phyloP scores from a whole-genome alignment of 1,140 invertebrate species.

The Laupala kohalensis region DNA sequence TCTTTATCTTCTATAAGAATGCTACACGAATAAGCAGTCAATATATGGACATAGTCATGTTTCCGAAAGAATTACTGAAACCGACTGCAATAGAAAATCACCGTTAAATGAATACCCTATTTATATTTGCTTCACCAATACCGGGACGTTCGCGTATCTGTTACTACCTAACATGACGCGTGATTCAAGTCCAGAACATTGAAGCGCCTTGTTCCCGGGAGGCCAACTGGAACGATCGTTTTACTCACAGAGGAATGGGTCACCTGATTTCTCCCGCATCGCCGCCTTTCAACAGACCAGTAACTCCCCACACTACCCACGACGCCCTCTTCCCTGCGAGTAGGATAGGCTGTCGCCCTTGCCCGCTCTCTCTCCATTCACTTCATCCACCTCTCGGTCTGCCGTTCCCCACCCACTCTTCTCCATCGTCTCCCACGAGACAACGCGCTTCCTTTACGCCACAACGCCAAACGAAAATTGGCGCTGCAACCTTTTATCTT shows the following conservation, averaged over 20 bases:
- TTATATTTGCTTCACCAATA: neutral
- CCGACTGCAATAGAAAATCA: too few species aligned
- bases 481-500: neutral
- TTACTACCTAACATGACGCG: neutral
- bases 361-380: too few species aligned
- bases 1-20: too few species aligned
- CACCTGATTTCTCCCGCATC: neutral
- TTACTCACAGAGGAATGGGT: neutral
- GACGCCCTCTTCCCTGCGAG: too few species aligned
- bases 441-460: neutral
- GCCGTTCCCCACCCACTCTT: too few species aligned
- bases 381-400: neutral
- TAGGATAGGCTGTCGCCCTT: neutral
- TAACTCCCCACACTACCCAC: neutral
- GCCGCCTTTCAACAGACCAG: neutral
- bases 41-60: too few species aligned
- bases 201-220: neutral
- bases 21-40: too few species aligned
- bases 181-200: neutral
- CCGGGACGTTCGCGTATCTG: neutral
- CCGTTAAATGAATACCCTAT: too few species aligned
- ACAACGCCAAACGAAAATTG: neutral
- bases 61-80: too few species aligned
- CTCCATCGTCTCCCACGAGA: too few species aligned
- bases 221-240: neutral